A percentile compares a stretch with the other conserved stretches of the same genome.
phyloP scores from a whole-genome alignment of 2,113 vertebrate genomes.

The Suricata suricatta region DNA sequence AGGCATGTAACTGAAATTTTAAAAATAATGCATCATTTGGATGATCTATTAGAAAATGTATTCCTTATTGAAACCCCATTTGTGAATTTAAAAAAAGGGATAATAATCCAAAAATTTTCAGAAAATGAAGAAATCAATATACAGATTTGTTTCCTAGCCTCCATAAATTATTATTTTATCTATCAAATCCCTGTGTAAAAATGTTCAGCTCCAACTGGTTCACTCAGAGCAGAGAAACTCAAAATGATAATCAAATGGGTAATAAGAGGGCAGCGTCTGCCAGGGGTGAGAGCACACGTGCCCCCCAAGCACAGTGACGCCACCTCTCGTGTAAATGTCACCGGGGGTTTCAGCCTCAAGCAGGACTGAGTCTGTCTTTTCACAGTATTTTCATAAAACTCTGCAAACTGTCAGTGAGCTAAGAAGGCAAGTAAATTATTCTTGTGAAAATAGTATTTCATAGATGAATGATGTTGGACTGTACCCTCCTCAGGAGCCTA shows the following conservation, averaged over 20 bases:
- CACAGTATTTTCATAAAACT: background rate
- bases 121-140: constrained; percentile 9
- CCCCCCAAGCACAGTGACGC: background rate
- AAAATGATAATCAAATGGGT: constrained; percentile 67
- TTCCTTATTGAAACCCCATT: background rate
- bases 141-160: background rate
- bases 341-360: background rate
- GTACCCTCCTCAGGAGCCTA: background rate
- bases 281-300: background rate
- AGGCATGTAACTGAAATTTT: background rate
- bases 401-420: background rate
- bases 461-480: background rate
- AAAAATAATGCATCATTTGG: background rate
- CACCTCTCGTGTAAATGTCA: background rate
- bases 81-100: background rate
- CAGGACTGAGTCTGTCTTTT: background rate
- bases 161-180: background rate
- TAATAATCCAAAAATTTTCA: constrained; percentile 10
- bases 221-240: constrained; percentile 64
- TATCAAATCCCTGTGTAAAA: background rate
- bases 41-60: background rate
- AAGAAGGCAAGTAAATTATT: background rate
- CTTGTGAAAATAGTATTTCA: background rate
- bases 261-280: constrained; percentile 77
- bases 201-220: constrained; percentile 66